Conservation (phyloP, 2,888 invertebrate species). For the Malthinus flaveolus region DNA sequence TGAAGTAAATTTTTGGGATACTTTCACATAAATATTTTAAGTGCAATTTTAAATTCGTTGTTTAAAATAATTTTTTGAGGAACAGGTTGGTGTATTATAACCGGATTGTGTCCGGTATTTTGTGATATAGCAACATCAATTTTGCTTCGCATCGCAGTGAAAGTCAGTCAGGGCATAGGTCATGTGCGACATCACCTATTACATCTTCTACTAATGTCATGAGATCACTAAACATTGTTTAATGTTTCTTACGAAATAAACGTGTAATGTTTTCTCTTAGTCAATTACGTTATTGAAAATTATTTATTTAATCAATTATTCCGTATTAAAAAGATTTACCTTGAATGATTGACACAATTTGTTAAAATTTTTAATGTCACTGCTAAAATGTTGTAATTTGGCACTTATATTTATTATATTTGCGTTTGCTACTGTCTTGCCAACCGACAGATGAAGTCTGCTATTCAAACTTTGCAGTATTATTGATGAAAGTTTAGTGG, state of each 20-base stretch:
- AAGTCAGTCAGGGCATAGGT: constrained; percentile 27
- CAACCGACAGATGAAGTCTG: too few relatives aligned
- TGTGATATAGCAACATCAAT: too few relatives aligned
- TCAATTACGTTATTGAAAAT: constrained; percentile 3
- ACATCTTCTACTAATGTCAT: constrained; percentile 2
- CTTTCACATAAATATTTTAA: neutral
- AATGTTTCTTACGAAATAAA: constrained; percentile 4
- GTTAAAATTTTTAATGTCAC: too few relatives aligned
- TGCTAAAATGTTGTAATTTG: too few relatives aligned
- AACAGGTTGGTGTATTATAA: constrained; percentile 21
- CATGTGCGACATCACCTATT: constrained; percentile 1
- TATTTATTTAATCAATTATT: neutral
- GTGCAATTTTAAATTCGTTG: neutral
- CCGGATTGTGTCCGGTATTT: constrained; percentile 20
- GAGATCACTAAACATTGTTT: constrained; percentile 5
- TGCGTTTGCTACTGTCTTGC: too few relatives aligned
- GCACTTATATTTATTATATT: too few relatives aligned
- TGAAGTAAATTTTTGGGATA: neutral
- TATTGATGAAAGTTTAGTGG: too few relatives aligned
- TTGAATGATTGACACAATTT: too few relatives aligned
- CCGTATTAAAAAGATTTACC: too few relatives aligned
- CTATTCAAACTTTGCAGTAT: too few relatives aligned
- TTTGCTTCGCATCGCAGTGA: constrained; percentile 13
- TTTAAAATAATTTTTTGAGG: constrained; percentile 16
- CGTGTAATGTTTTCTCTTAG: constrained; percentile 7